phyloP scores from a whole-genome alignment of 2,797 vertebrate species.

The Lates japonicus region DNA sequence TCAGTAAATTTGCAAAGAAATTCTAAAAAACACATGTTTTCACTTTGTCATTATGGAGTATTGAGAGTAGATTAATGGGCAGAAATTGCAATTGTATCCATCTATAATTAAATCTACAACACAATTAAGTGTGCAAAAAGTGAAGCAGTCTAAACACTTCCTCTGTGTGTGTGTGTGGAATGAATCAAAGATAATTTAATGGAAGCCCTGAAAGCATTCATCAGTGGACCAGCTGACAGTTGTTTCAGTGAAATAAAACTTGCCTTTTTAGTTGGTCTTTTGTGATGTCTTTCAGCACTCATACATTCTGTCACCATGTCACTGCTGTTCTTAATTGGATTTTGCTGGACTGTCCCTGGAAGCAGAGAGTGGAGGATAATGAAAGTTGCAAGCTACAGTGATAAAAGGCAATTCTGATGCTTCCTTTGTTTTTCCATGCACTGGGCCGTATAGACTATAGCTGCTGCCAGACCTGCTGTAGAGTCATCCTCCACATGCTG shows the following conservation, averaged over 20 bases:
- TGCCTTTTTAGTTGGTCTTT: neutral
- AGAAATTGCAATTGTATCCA: no score
- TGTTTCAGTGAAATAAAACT: neutral
- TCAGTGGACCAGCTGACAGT: neutral
- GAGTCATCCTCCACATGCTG: neutral
- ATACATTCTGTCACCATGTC: neutral
- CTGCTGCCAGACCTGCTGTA: neutral
- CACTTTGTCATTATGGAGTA: no score
- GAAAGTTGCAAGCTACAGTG: neutral
- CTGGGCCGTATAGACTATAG: neutral
- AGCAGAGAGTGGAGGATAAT: neutral
- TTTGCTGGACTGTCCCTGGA: neutral
- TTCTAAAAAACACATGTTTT: no score
- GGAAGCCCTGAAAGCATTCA: slow-evolving; percentile 6
- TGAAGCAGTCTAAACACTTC: neutral
- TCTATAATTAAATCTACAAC: no score
- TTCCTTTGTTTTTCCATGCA: neutral
- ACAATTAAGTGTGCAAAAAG: no score
- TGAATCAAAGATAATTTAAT: slow-evolving; percentile 10
- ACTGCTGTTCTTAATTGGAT: slow-evolving; percentile 15
- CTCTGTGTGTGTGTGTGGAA: neutral
- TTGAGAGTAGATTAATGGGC: no score
- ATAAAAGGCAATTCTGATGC: slow-evolving; percentile 9
- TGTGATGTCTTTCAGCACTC: neutral
- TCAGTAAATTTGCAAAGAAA: no score